Conservation (phyloP, 2,797 vertebrate genomes). For the Fundulus diaphanus region DNA sequence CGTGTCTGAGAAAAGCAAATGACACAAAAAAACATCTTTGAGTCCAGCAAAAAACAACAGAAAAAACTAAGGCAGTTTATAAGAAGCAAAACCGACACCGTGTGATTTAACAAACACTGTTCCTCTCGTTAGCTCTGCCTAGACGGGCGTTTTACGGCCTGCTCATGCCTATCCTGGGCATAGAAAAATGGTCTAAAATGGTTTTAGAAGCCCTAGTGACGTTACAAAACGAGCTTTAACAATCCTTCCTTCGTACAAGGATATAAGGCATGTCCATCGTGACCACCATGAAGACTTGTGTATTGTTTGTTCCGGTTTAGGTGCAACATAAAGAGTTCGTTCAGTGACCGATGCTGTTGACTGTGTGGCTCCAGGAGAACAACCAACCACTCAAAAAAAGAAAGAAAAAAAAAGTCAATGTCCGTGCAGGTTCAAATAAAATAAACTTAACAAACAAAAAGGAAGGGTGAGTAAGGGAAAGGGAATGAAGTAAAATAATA, state of each 20-base stretch:
- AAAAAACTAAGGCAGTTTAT: constrained; percentile 76
- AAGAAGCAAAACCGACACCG: constrained; percentile 85
- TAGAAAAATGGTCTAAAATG: constrained; percentile 79
- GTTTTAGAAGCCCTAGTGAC: constrained; percentile 73
- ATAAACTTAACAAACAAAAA: constrained; percentile 69
- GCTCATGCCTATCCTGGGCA: constrained; percentile 75
- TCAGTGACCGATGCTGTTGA: constrained; percentile 82
- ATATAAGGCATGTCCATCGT: constrained; percentile 75
- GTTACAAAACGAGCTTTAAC: constrained; percentile 78
- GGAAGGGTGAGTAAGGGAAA: constrained; percentile 68
- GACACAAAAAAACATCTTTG: constrained; percentile 80
- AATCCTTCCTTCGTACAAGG: constrained; percentile 78
- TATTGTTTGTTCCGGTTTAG: constrained; percentile 75
- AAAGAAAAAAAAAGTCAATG: no score
- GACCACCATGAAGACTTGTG: constrained; percentile 76
- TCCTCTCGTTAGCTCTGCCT: constrained; percentile 78
- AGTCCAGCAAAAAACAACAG: constrained; percentile 68
- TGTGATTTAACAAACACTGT: constrained; percentile 82
- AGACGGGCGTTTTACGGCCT: constrained; percentile 70
- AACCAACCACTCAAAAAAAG: constrained; percentile 85
- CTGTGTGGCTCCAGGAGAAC: constrained; percentile 81
- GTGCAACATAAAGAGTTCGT: constrained; percentile 85
- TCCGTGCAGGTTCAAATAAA: constrained; percentile 86
- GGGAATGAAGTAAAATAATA: constrained; percentile 49
- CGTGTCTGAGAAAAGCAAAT: constrained; percentile 78